Conservation (phyloP, 2,888 invertebrate species). For the Microctonus hyperodae region DNA sequence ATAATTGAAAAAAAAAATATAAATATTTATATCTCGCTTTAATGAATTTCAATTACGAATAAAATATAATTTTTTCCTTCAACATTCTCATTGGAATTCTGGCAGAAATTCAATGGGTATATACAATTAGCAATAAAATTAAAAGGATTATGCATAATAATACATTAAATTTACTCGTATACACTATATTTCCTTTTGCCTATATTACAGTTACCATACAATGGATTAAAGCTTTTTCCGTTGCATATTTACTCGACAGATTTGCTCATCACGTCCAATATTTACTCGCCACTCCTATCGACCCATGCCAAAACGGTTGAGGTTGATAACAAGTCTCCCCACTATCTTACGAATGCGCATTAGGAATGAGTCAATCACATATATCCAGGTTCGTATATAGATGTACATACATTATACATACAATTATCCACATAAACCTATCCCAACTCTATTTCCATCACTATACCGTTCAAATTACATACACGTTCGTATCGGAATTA, state of each 20-base stretch:
- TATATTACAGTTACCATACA: neutral
- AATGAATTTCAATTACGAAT: neutral
- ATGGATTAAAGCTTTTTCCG: neutral
- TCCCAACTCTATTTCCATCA: neutral
- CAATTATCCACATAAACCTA: no score
- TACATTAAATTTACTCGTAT: neutral
- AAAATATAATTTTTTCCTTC: neutral
- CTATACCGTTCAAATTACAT: neutral
- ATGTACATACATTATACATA: no score
- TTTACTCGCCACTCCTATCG: conserved; percentile 1
- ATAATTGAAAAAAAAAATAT: neutral
- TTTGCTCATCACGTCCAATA: conserved; percentile 6
- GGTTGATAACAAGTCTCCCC: neutral
- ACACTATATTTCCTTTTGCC: neutral
- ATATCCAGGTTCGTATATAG: no score
- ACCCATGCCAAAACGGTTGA: neutral
- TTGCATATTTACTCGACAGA: neutral
- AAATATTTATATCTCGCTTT: neutral
- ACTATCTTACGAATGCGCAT: conserved; percentile 2
- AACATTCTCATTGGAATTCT: neutral
- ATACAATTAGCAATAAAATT: neutral
- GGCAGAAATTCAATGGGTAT: neutral
- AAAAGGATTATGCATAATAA: neutral
- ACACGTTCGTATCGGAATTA: neutral
- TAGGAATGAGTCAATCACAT: neutral